A percentile compares a stretch with the other conserved stretches of the same genome.
Evolutionary conservation across 2,888 invertebrate species (phyloP).

Genomic region (Hydropsyche betteni): DNA sequence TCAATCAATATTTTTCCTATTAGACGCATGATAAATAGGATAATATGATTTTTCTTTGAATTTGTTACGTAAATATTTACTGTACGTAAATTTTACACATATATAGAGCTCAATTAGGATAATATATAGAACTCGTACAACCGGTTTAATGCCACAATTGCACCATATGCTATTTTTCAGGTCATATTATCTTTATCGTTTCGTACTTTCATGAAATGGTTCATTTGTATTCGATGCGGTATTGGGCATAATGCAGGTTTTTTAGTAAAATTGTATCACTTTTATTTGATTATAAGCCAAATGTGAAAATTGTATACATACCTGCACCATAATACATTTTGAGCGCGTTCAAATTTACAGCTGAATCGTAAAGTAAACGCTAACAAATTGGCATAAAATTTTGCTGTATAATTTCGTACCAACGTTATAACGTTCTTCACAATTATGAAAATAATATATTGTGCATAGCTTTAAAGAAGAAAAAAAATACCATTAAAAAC

Average conservation of each 20-base stretch:
- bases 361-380: conserved; percentile 27
- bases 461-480: too few species aligned
- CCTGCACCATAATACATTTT: neutral
- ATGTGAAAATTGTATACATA: conserved; percentile 6
- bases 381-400: conserved; percentile 29
- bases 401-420: conserved; percentile 1
- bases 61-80: neutral
- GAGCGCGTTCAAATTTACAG: conserved; percentile 14
- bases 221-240: neutral
- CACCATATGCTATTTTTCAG: conserved; percentile 9
- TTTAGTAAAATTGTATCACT: neutral
- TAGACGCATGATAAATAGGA: too few species aligned
- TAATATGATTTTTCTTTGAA: too few species aligned
- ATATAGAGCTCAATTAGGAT: neutral
- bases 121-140: neutral
- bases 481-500: too few species aligned
- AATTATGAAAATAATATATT: conserved; percentile 16
- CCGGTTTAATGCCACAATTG: conserved; percentile 13
- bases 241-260: neutral
- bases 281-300: neutral
- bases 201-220: neutral
- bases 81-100: neutral
- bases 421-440: conserved; percentile 13
- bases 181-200: neutral
- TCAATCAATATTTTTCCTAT: neutral